Conservation (phyloP, 2,888 invertebrate genomes). For the Ptilodon capucinus region DNA sequence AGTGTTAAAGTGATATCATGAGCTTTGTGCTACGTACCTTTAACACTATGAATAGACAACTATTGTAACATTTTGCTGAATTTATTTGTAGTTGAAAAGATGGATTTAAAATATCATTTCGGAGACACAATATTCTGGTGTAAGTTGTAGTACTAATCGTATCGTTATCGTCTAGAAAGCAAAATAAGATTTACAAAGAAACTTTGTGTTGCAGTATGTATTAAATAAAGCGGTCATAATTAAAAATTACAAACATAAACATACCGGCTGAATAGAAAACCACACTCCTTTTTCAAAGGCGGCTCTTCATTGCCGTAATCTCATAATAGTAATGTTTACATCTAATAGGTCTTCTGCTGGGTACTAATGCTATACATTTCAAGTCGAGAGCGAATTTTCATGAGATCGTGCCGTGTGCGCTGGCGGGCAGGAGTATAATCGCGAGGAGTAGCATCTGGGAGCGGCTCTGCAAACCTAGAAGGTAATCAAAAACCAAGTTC, state of each 20-base stretch:
- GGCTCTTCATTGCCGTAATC: not conserved
- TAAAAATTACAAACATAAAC: too few species aligned
- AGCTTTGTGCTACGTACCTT: too few species aligned
- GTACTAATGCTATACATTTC: not conserved
- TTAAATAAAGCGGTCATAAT: too few species aligned
- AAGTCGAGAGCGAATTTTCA: not conserved
- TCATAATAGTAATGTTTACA: not conserved
- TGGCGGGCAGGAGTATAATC: not conserved
- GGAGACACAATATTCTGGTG: not conserved
- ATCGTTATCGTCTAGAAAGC: too few species aligned
- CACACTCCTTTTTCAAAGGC: not conserved
- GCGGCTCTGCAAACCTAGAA: not conserved
- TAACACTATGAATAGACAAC: too few species aligned
- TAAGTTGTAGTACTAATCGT: not conserved
- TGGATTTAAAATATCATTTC: not conserved
- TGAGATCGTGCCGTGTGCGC: not conserved
- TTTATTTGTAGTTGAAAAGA: too few species aligned
- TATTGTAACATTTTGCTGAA: too few species aligned
- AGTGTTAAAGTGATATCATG: too few species aligned
- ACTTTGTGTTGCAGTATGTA: too few species aligned
- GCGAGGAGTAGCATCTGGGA: not conserved
- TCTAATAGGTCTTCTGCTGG: not conserved
- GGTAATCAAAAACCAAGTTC: not conserved
- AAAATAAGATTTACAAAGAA: too few species aligned
- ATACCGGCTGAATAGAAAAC: not conserved